Percentiles rank a stretch among this genome's conserved stretches.
These are phyloP conservation scores for Drosophila setifemur DNA, from an alignment of 1,140 invertebrate genomes.

Conservation along the genomic window DNA sequence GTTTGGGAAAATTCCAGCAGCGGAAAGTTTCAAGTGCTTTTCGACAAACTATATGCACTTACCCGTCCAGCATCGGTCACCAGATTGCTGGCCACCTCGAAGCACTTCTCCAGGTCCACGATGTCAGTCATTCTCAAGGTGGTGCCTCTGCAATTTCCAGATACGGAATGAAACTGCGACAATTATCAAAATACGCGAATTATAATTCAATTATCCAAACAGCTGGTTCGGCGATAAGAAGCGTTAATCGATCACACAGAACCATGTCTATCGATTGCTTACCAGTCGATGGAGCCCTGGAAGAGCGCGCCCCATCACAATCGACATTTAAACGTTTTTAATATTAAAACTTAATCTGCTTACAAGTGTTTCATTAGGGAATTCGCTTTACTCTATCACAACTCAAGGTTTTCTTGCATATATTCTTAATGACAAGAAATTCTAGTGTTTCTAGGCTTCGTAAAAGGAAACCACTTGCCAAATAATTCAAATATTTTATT, in stretches of 20 bases:
- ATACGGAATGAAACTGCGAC: slow-evolving; percentile 4
- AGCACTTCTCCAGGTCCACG: slow-evolving; percentile 83
- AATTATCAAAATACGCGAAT: not conserved
- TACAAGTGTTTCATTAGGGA: too few relatives aligned
- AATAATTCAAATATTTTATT: too few relatives aligned
- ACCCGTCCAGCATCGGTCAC: slow-evolving; percentile 84
- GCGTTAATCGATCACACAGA: not conserved
- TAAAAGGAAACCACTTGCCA: too few relatives aligned
- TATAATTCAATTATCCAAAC: slow-evolving; percentile 31
- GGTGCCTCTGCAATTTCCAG: not conserved
- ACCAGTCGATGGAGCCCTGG: not conserved
- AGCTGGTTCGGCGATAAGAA: not conserved
- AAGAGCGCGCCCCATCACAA: not conserved
- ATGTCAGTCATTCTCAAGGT: slow-evolving; percentile 36
- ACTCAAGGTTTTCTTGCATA: too few relatives aligned
- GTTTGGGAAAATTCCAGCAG: slow-evolving; percentile 1
- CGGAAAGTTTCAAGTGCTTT: not conserved
- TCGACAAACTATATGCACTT: slow-evolving; percentile 46
- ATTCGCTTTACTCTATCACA: too few relatives aligned
- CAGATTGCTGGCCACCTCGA: slow-evolving; percentile 82
- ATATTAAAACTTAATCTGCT: not conserved
- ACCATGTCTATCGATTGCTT: too few relatives aligned
- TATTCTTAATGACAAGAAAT: too few relatives aligned
- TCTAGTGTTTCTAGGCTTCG: too few relatives aligned
- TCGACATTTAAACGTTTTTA: not conserved